A percentile compares a stretch with the other conserved stretches of the same genome.
phyloP scores from a whole-genome alignment of 2,797 vertebrate species.

The Lepidocolaptes lacrymiger region DNA sequence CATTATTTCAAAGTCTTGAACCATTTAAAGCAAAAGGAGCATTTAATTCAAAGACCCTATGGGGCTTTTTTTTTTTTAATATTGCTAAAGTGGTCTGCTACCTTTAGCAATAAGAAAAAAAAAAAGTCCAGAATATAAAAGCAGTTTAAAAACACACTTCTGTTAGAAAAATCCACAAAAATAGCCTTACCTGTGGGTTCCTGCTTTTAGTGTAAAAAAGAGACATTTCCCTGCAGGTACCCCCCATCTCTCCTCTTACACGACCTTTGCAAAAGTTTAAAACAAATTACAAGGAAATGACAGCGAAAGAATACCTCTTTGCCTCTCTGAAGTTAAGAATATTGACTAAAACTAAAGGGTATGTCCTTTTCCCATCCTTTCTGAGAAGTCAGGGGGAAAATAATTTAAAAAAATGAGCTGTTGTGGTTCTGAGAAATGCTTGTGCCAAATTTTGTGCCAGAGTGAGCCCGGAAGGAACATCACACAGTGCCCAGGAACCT shows the following conservation, averaged over 20 bases:
- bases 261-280: slow-evolving; percentile 7
- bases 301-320: not conserved
- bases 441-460: not conserved
- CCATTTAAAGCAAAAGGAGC: slow-evolving; percentile 4
- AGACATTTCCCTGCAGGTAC: not conserved
- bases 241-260: not conserved
- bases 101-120: not conserved
- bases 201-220: not conserved
- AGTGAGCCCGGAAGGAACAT: not conserved
- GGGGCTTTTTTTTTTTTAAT: not conserved
- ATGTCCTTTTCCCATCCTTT: not conserved
- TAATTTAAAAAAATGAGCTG: not conserved
- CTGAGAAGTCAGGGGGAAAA: not conserved
- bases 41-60: slow-evolving; percentile 37
- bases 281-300: slow-evolving; percentile 3
- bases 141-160: not conserved
- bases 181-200: not conserved
- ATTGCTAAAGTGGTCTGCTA: not conserved
- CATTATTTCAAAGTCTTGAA: slow-evolving; percentile 22
- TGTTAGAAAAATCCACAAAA: slow-evolving; percentile 31
- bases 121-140: not conserved
- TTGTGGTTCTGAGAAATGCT: not conserved
- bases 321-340: not conserved
- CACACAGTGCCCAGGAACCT: not conserved
- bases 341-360: not conserved